A percentile compares a stretch with the other conserved stretches of the same genome.
These are phyloP conservation scores for Phoebastria nigripes DNA, from an alignment of 2,797 vertebrate genomes.

Conservation along the genomic window DNA sequence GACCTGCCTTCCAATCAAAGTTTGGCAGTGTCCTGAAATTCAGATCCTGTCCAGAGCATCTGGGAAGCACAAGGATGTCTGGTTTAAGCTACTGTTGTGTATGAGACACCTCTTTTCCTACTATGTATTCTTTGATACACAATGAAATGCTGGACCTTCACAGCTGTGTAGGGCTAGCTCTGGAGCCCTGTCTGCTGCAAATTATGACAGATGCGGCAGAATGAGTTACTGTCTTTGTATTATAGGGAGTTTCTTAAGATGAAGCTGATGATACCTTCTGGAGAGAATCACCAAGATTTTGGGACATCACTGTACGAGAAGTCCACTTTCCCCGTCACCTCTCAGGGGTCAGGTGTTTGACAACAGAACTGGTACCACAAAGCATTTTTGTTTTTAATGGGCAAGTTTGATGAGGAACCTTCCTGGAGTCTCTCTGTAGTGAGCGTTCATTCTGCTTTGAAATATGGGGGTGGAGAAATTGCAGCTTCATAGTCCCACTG, in stretches of 20 bases:
- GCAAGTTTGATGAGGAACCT: background rate
- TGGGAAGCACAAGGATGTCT: background rate
- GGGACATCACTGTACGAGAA: background rate
- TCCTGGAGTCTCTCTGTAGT: background rate
- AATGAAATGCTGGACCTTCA: background rate
- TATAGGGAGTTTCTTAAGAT: background rate
- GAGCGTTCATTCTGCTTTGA: background rate
- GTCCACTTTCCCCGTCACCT: background rate
- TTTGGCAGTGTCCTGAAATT: background rate
- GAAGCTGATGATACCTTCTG: background rate
- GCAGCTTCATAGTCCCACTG: background rate
- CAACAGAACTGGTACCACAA: background rate
- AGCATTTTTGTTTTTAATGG: background rate
- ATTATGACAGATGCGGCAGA: background rate
- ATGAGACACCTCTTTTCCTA: background rate
- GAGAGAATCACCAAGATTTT: background rate
- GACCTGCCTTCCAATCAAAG: background rate
- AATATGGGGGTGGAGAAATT: background rate
- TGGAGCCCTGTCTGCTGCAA: background rate
- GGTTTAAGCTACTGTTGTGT: background rate
- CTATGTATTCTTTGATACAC: background rate
- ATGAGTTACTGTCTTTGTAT: background rate
- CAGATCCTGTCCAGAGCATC: background rate
- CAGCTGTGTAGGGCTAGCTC: background rate
- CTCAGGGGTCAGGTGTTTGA: background rate